Conservation (phyloP, 2,888 invertebrate species). For the Cantharis rufa region DNA sequence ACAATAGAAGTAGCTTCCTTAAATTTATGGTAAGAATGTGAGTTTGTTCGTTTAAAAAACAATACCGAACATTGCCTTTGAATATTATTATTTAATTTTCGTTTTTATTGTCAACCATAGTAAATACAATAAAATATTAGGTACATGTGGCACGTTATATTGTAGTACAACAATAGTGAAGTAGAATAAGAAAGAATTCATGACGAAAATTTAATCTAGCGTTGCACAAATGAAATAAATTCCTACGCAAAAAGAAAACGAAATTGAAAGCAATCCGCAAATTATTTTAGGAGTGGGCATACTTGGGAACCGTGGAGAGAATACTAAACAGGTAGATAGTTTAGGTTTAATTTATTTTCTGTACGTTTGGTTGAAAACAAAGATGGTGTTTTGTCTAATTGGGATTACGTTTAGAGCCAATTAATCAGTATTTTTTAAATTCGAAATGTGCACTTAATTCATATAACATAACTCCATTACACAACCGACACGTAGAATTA, state of each 20-base stretch:
- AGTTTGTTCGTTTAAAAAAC: background rate
- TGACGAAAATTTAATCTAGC: constrained; percentile 43
- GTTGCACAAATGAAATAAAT: constrained; percentile 46
- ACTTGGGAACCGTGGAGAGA: constrained; percentile 36
- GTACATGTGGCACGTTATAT: background rate
- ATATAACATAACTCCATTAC: background rate
- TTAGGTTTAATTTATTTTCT: constrained; percentile 41
- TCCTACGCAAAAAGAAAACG: constrained; percentile 42
- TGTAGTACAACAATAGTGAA: constrained; percentile 5
- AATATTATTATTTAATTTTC: background rate
- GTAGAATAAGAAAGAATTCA: constrained; percentile 20
- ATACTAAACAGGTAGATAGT: constrained; percentile 40
- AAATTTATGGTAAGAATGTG: background rate
- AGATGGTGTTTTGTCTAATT: constrained; percentile 43
- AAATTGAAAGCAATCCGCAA: constrained; percentile 46
- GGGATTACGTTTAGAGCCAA: constrained; percentile 29
- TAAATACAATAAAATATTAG: background rate
- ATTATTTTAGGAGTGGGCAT: constrained; percentile 46
- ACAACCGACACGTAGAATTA: background rate
- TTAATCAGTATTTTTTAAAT: constrained; percentile 20
- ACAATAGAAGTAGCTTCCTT: background rate
- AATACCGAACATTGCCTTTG: background rate
- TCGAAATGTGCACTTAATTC: background rate
- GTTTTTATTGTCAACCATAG: background rate
- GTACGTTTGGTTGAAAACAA: constrained; percentile 38